Evolutionary conservation across 1,140 invertebrate genomes (phyloP).

Genomic region (Manduca sexta): DNA sequence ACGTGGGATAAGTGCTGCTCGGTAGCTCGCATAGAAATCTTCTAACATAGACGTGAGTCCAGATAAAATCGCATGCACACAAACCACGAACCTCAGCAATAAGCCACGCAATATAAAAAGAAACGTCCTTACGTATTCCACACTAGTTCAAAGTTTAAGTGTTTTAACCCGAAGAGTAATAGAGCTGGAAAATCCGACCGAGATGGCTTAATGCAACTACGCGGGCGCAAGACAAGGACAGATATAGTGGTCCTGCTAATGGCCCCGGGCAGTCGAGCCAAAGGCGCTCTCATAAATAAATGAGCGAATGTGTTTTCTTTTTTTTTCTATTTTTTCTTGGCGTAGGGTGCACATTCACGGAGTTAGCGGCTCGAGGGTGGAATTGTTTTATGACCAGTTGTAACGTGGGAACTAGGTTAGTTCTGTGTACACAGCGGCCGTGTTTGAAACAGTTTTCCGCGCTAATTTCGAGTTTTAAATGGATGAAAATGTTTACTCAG

Average conservation of each 20-base stretch:
- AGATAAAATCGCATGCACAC: neutral
- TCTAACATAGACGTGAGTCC: too few species aligned
- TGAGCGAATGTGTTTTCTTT: slow-evolving; percentile 54
- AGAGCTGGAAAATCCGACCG: slow-evolving; percentile 29
- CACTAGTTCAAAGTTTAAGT: slow-evolving; percentile 34
- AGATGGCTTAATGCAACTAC: slow-evolving; percentile 27
- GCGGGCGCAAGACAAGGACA: slow-evolving; percentile 24
- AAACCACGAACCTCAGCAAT: neutral
- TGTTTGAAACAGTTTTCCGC: slow-evolving; percentile 1
- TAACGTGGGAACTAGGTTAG: slow-evolving; percentile 33
- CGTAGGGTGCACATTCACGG: slow-evolving; percentile 16
- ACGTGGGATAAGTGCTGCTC: too few species aligned
- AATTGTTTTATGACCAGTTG: slow-evolving; percentile 35
- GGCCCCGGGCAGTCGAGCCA: slow-evolving; percentile 40
- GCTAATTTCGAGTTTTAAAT: too few species aligned
- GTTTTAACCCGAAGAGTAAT: slow-evolving; percentile 39
- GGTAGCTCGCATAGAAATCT: too few species aligned
- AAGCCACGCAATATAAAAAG: slow-evolving; percentile 3
- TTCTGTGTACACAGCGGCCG: slow-evolving; percentile 23
- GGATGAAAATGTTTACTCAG: too few species aligned
- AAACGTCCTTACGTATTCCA: slow-evolving; percentile 6
- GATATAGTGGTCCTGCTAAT: slow-evolving; percentile 49
- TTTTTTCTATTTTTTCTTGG: slow-evolving; percentile 29
- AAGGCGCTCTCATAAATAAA: slow-evolving; percentile 60
- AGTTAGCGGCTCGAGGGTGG: slow-evolving; percentile 14